These are phyloP conservation scores for Oncopodura yosiiana DNA, from an alignment of 1,140 invertebrate genomes.

Conservation along the genomic window DNA sequence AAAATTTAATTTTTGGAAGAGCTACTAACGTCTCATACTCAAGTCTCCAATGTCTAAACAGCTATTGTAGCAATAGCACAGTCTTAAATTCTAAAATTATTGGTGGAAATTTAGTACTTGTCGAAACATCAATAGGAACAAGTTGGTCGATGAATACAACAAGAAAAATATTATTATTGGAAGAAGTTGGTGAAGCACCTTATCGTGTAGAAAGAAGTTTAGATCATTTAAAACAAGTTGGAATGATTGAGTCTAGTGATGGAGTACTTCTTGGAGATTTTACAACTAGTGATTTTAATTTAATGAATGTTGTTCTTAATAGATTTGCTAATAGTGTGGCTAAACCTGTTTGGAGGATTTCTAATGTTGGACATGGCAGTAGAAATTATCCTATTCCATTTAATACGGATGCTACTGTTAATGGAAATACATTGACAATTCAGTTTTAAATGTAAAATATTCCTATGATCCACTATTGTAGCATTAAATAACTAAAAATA, in stretches of 20 bases:
- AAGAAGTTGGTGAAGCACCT: constrained; percentile 19
- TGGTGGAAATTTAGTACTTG: constrained; percentile 14
- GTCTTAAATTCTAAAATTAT: constrained; percentile 4
- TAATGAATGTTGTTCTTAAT: constrained; percentile 5
- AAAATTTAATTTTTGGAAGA: not conserved
- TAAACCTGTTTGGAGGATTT: constrained; percentile 8
- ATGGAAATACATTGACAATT: too few relatives aligned
- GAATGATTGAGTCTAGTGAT: constrained; percentile 3
- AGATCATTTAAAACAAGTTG: constrained; percentile 16
- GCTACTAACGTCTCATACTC: too few relatives aligned
- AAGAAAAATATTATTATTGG: constrained; percentile 15
- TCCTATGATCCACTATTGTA: too few relatives aligned
- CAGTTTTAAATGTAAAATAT: too few relatives aligned
- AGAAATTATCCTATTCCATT: constrained; percentile 17
- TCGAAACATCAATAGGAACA: constrained; percentile 19
- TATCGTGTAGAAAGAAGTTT: constrained; percentile 14
- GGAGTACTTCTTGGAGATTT: constrained; percentile 22
- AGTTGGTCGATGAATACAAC: constrained; percentile 10
- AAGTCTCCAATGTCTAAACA: too few relatives aligned
- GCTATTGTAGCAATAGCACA: too few relatives aligned
- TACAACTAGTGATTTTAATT: not conserved
- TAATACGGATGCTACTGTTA: too few relatives aligned
- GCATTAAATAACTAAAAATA: too few relatives aligned
- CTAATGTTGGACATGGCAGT: constrained; percentile 11
- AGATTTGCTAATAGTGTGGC: constrained; percentile 9